phyloP scores from a whole-genome alignment of 2,888 invertebrate genomes.

The Didymodactylos carnosus region DNA sequence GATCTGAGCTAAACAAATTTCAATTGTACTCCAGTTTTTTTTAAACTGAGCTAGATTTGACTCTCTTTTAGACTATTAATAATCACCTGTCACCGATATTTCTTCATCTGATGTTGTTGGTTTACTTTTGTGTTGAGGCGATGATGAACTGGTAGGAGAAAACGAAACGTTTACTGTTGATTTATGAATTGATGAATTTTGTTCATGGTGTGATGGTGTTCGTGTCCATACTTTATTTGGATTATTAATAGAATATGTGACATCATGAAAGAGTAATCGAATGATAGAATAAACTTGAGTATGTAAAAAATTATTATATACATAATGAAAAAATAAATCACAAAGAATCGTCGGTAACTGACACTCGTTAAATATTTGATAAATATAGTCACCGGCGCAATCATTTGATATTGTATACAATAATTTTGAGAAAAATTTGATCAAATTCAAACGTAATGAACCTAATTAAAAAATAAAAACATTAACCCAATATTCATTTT shows the following conservation, averaged over 20 bases:
- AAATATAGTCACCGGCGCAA: neutral
- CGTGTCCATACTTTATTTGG: neutral
- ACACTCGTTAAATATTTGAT: neutral
- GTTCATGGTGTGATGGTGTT: neutral
- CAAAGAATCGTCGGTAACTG: neutral
- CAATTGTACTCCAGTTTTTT: no score
- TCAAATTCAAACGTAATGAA: neutral
- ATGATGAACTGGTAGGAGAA: no score
- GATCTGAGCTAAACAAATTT: no score
- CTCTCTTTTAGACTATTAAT: no score
- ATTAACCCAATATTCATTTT: neutral
- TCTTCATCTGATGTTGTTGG: no score
- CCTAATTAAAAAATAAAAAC: neutral
- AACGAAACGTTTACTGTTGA: no score
- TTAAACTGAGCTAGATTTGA: no score
- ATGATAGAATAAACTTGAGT: neutral
- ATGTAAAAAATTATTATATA: neutral
- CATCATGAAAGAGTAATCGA: neutral
- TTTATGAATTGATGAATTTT: no score
- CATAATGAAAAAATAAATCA: neutral
- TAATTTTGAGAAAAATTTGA: neutral
- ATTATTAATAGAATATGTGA: neutral
- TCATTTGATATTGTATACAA: neutral
- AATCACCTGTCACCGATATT: no score
- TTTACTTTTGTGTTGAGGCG: no score